Conservation (phyloP, 2,888 invertebrate genomes). For the Arge pagana region DNA sequence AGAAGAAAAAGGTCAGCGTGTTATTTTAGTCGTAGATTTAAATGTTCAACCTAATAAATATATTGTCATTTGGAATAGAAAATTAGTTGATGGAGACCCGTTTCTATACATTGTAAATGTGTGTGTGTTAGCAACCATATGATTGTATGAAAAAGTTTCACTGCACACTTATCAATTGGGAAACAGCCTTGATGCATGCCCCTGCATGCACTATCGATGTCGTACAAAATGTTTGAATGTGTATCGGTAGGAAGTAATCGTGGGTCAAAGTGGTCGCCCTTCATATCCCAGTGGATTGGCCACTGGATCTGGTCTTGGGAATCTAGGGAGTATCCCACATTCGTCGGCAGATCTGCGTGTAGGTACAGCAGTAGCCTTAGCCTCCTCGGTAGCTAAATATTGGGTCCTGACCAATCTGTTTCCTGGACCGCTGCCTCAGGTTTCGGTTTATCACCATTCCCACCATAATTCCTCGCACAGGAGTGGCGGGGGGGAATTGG, state of each 20-base stretch:
- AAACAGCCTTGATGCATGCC: slow-evolving; percentile 44
- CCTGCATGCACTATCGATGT: slow-evolving; percentile 54
- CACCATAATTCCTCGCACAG: slow-evolving; percentile 63
- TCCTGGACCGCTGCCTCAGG: slow-evolving; percentile 77
- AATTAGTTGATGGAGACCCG: too few relatives aligned
- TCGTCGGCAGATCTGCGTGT: slow-evolving; percentile 55
- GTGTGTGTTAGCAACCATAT: too few relatives aligned
- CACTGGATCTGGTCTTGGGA: slow-evolving; percentile 51
- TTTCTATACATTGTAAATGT: too few relatives aligned
- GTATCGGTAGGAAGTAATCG: slow-evolving; percentile 56
- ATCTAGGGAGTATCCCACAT: slow-evolving; percentile 51
- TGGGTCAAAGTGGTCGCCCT: slow-evolving; percentile 55
- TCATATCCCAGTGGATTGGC: slow-evolving; percentile 54
- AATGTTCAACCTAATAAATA: too few relatives aligned
- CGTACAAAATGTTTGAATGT: slow-evolving; percentile 55
- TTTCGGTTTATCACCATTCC: slow-evolving; percentile 68
- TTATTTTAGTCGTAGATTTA: too few relatives aligned
- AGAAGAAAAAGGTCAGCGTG: too few relatives aligned
- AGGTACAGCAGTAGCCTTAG: slow-evolving; percentile 67
- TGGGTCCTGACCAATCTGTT: slow-evolving; percentile 84
- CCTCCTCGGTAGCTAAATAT: slow-evolving; percentile 77
- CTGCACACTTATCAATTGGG: slow-evolving; percentile 47
- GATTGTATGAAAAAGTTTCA: background rate
- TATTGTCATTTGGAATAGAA: too few relatives aligned
- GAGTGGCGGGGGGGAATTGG: slow-evolving; percentile 59